Conservation (phyloP, 2,888 invertebrate genomes). For the Dioctria rufipes region DNA sequence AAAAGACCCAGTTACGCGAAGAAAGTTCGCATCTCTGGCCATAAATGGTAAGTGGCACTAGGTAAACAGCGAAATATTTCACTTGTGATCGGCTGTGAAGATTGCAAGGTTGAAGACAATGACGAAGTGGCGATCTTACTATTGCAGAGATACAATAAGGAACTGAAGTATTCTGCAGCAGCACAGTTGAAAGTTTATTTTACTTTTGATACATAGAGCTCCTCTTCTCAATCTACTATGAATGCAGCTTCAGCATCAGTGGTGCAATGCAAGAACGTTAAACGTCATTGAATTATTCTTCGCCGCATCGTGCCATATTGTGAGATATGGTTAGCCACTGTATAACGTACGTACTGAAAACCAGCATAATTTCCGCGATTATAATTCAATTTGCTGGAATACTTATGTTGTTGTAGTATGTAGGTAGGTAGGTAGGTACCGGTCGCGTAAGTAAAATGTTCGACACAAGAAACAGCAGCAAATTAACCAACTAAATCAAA, state of each 20-base stretch:
- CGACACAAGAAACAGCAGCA: slow-evolving; percentile 3
- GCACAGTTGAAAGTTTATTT: slow-evolving; percentile 12
- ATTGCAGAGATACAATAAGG: slow-evolving; percentile 4
- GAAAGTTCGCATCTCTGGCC: slow-evolving; percentile 40
- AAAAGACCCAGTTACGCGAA: slow-evolving; percentile 48
- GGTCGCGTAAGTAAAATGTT: neutral
- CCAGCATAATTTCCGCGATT: slow-evolving; percentile 34
- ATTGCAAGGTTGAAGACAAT: slow-evolving; percentile 45
- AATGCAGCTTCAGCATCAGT: neutral
- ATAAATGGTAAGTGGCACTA: slow-evolving; percentile 42
- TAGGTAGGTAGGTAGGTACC: no score
- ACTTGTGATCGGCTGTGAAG: slow-evolving; percentile 39
- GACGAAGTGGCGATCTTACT: slow-evolving; percentile 15
- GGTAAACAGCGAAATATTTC: slow-evolving; percentile 51
- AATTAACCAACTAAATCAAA: slow-evolving; percentile 35
- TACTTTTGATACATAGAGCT: neutral
- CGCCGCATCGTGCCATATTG: no score
- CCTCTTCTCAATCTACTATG: neutral
- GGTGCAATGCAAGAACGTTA: neutral
- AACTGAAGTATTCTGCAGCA: slow-evolving; percentile 9
- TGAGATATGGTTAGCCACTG: slow-evolving; percentile 29
- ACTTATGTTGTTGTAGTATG: no score
- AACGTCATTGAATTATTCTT: no score
- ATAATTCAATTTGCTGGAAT: slow-evolving; percentile 36
- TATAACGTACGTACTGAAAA: slow-evolving; percentile 8